phyloP scores from a whole-genome alignment of 2,888 invertebrate genomes.

The Orthonevra nobilis region DNA sequence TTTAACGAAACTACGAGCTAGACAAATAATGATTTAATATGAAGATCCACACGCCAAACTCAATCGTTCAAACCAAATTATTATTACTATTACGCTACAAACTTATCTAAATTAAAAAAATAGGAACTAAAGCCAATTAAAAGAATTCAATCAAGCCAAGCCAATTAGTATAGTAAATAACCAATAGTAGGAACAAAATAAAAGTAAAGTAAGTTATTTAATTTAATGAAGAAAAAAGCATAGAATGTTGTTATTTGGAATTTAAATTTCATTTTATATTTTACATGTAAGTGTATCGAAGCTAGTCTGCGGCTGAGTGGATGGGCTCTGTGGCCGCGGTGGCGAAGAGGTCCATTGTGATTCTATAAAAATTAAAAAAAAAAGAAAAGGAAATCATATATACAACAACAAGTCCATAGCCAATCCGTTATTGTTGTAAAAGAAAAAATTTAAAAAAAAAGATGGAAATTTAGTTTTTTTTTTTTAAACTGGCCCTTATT shows the following conservation, averaged over 20 bases:
- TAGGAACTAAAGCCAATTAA: neutral
- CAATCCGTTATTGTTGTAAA: conserved; percentile 66
- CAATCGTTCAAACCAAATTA: conserved; percentile 4
- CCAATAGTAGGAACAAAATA: conserved; percentile 11
- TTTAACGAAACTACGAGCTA: too few relatives aligned
- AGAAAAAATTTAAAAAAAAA: conserved; percentile 36
- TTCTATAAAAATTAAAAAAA: conserved; percentile 80
- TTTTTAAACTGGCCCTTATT: neutral
- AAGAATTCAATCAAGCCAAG: conserved; percentile 59
- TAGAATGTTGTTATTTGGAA: conserved; percentile 66
- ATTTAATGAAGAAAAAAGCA: conserved; percentile 23
- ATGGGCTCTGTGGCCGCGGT: conserved; percentile 81
- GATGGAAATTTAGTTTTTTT: conserved; percentile 3
- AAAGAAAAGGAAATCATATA: conserved; percentile 72
- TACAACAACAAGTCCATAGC: conserved; percentile 64
- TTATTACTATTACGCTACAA: too few relatives aligned
- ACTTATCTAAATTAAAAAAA: too few relatives aligned
- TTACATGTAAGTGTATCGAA: conserved; percentile 82
- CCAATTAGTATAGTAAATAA: conserved; percentile 53
- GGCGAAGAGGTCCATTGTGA: conserved; percentile 81
- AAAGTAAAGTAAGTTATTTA: conserved; percentile 40
- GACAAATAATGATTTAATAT: too few relatives aligned
- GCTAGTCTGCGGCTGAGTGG: conserved; percentile 81
- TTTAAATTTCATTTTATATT: conserved; percentile 74
- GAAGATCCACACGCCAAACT: conserved; percentile 1